Base-by-base conservation (phyloP, 2,797 vertebrate species). In the Hypotaenidia okinawae region DNA sequence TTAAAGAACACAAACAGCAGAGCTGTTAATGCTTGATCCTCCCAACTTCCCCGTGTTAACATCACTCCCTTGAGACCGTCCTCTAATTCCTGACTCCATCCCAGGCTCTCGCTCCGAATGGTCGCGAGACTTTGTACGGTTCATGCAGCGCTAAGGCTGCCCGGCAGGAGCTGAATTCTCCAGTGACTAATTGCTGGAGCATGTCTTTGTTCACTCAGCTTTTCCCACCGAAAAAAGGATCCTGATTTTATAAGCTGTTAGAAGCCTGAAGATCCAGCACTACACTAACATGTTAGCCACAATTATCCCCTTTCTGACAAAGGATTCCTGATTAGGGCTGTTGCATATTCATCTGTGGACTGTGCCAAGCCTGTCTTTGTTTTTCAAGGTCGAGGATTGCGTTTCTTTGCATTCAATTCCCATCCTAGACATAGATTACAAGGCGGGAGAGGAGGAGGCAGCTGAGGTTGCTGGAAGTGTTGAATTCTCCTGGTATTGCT, bases 351-450 rank as follows among this genome's bases (percentile, higher is more conserved):
- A 97, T 96, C 43, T 0, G 5, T 70, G 77, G 82, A 41, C 86
- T 63, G 76, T 6, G 76, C 92, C 94, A 90, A 92, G 96, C 87
- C 72, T 76, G 74, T 92, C 90, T 93, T 95, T 94, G 91, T 90
- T 94, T 96, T 83, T 96, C 97, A 97, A 97, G 95, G 97, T 96
- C 90, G 79, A 94, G 95, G 88, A 95, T 55, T 97, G 95, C 89
- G 41, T 90, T 94, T 96, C 92, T 93, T 94, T 86, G 95, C 88
- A 93, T 95, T 96, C 90, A 95, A 92, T 97, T 94, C 94, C 95
- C 94, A 94, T 88, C 87, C 87, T 94, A 94, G 94, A 91, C 57
- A 1, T 69, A 95, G 95, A 96, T 96, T 97, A 96, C 78, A 62
- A 93, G 81, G 80, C 30, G 35, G 85, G 41, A 82, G 82, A 93